Evolutionary conservation across 2,797 vertebrate species (phyloP), one percentile per base, ranked within the genome.

Genomic region (Poeciliopsis presidionis): DNA sequence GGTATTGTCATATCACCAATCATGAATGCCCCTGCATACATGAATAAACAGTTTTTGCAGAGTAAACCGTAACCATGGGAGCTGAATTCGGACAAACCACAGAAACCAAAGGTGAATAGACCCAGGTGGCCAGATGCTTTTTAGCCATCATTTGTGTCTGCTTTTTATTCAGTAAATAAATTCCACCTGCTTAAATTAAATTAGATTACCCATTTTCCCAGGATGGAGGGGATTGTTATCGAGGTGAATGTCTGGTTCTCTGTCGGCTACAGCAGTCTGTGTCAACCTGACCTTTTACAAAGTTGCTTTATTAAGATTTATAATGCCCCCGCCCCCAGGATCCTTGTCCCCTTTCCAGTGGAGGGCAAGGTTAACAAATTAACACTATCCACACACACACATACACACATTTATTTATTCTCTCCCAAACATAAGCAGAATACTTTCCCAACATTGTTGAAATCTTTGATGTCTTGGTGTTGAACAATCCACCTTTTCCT

Each of bases 341-440:
- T 86, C 81, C 80, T 79, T 80, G 80, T 89, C 82, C 67, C 74
- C 43, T 85, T 83, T 80, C 74, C 86, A 87, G 70, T 59, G 81
- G 71, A 49, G 84, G 49, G 84, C 88, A 83, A 76, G 82, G 85
- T 93, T 87, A 61, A 93, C 92, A 89, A 82, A 90, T 93, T 84
- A 88, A 80, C 65, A 72, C 63, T 39, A 67, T 67, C 51, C 55
- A 13, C 28, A 18, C 25, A 72, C 53, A 84, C 55, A 13, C 20
- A 18, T 16, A 72, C 47, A 84, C 69, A 81, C 69, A 70, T 46
- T 67, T 36, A 72, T 11, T 57, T 61, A 61, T 25, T 61, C 59
- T 61, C 5, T 33, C 28, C 70, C 47, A 87, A 65, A 81, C 76
- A 80, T 67, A 72, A 14, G 43, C 13, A 33, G 28, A 47, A 45